These are phyloP conservation scores for Iselma pallidipennis DNA, from an alignment of 2,888 invertebrate species.

Conservation along the genomic window DNA sequence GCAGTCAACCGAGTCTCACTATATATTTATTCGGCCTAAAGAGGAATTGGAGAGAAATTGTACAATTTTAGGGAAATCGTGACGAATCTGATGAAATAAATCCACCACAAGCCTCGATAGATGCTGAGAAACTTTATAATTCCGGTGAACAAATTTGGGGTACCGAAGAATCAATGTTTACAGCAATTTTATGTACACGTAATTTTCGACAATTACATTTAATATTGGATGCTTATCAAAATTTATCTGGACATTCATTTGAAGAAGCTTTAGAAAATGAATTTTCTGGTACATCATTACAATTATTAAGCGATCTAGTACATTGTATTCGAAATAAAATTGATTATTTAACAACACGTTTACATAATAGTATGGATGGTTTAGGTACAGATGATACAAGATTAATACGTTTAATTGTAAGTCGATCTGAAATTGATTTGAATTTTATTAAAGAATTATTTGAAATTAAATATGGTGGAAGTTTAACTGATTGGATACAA, in stretches of 20 bases:
- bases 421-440: slow-evolving; percentile 72
- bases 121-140: slow-evolving; percentile 78
- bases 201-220: slow-evolving; percentile 66
- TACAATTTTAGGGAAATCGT: slow-evolving; percentile 76
- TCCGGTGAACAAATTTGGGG: slow-evolving; percentile 72
- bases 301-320: slow-evolving; percentile 77
- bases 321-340: slow-evolving; percentile 70
- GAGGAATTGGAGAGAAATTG: too few relatives aligned
- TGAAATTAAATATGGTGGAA: slow-evolving; percentile 70
- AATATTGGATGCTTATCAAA: slow-evolving; percentile 69
- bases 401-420: slow-evolving; percentile 71
- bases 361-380: slow-evolving; percentile 71
- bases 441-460: slow-evolving; percentile 69
- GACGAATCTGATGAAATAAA: slow-evolving; percentile 80
- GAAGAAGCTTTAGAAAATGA: slow-evolving; percentile 80
- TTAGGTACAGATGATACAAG: slow-evolving; percentile 73
- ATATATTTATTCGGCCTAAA: too few relatives aligned
- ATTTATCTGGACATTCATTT: slow-evolving; percentile 76
- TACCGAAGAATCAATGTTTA: slow-evolving; percentile 86
- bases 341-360: slow-evolving; percentile 79
- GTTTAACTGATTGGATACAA: slow-evolving; percentile 76
- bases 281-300: slow-evolving; percentile 76
- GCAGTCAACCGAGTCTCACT: too few relatives aligned
- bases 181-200: slow-evolving; percentile 79
- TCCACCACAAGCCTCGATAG: slow-evolving; percentile 71